These are phyloP conservation scores for Pangasius djambal DNA, from an alignment of 2,797 vertebrate species.

Conservation along the genomic window DNA sequence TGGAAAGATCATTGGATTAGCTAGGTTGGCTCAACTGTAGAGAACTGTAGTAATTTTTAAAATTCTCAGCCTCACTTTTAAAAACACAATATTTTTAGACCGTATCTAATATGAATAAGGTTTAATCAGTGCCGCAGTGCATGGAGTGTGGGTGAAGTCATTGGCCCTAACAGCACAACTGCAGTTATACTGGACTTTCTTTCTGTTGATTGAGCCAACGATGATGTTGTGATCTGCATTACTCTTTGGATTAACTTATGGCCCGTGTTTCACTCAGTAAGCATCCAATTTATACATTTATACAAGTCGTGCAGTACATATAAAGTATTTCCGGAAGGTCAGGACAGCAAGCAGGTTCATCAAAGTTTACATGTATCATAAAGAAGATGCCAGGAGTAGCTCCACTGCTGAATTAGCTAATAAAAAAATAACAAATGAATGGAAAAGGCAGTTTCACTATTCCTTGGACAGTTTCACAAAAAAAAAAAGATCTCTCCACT, in stretches of 20 bases:
- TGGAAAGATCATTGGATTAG: not conserved
- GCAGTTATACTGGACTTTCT: not conserved
- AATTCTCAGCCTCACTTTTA: not conserved
- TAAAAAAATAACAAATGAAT: not conserved
- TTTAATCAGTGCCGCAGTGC: not conserved
- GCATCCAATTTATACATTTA: not conserved
- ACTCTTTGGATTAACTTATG: not conserved
- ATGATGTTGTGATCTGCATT: not conserved
- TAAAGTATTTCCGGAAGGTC: not conserved
- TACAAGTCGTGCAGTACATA: not conserved
- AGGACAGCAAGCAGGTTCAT: not conserved
- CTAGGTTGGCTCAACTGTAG: not conserved
- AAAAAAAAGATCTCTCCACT: not conserved
- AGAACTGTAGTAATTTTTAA: not conserved
- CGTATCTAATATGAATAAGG: not conserved
- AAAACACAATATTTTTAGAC: not conserved
- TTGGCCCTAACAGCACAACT: not conserved
- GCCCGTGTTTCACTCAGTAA: not conserved
- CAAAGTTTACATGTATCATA: not conserved
- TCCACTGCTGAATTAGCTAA: not conserved
- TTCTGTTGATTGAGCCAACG: too few species aligned
- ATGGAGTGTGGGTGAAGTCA: not conserved
- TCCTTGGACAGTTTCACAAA: not conserved
- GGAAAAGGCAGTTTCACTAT: not conserved
- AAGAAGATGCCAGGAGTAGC: not conserved